Evolutionary conservation across 2,888 invertebrate genomes (phyloP).

Genomic region (Standfussiana lucernea): DNA sequence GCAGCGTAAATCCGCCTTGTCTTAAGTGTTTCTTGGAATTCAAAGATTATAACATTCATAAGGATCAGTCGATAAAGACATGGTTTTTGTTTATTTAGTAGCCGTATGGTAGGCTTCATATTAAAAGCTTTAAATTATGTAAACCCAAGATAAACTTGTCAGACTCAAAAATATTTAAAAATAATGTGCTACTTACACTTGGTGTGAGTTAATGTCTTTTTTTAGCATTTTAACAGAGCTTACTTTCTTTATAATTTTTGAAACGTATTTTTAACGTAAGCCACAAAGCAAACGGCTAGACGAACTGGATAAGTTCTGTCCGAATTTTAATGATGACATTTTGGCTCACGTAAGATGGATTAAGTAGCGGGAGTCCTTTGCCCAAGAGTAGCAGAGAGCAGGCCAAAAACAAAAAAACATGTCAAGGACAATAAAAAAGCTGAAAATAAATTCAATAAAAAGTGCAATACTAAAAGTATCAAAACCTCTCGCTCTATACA

Average conservation of each 20-base stretch:
- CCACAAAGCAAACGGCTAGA: not conserved
- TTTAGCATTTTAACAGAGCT: no score
- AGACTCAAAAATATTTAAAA: not conserved
- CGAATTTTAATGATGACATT: not conserved
- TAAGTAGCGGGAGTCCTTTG: not conserved
- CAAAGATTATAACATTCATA: not conserved
- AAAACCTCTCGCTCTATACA: slow-evolving; percentile 69
- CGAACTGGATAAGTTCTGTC: not conserved
- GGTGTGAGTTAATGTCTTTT: not conserved
- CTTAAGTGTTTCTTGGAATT: not conserved
- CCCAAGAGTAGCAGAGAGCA: not conserved
- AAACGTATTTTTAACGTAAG: not conserved
- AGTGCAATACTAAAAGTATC: slow-evolving; percentile 73
- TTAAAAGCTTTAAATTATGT: not conserved
- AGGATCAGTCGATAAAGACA: not conserved
- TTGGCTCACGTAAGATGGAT: not conserved
- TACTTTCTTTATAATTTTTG: no score
- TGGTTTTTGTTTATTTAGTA: slow-evolving; percentile 2
- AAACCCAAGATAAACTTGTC: not conserved
- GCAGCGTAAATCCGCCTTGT: no score
- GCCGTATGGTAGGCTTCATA: not conserved
- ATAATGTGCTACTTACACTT: not conserved
- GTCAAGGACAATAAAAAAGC: not conserved
- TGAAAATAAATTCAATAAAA: not conserved
- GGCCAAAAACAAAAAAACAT: not conserved